These are phyloP conservation scores for Solenopsis fugax DNA, from an alignment of 1,140 invertebrate genomes.

Conservation along the genomic window DNA sequence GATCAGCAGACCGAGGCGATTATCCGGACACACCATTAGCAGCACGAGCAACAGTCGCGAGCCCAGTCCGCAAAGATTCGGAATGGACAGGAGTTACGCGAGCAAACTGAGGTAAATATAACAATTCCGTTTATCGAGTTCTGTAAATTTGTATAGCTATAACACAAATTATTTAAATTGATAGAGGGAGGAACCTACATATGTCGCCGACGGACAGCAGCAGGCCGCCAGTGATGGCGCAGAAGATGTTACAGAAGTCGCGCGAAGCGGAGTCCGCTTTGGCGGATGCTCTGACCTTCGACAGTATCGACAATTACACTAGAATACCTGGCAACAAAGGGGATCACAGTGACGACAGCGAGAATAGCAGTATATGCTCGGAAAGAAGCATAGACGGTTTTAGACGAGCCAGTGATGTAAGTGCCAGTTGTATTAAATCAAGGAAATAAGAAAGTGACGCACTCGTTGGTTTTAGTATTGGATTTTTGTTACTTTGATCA, in stretches of 20 bases:
- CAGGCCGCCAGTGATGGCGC: slow-evolving; percentile 90
- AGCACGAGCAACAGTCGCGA: slow-evolving; percentile 88
- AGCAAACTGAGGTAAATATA: slow-evolving; percentile 80
- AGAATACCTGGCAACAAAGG: slow-evolving; percentile 86
- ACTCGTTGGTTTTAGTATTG: slow-evolving; percentile 9
- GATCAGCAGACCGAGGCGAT: slow-evolving; percentile 80
- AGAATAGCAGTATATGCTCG: slow-evolving; percentile 97
- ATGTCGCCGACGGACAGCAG: slow-evolving; percentile 85
- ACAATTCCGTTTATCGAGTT: not conserved
- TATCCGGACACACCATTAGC: slow-evolving; percentile 82
- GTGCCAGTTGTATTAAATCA: slow-evolving; percentile 79
- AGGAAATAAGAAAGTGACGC: not conserved
- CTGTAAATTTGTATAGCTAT: not conserved
- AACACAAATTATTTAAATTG: slow-evolving; percentile 50
- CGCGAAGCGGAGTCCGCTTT: slow-evolving; percentile 95
- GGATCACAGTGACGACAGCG: slow-evolving; percentile 96
- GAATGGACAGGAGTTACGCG: slow-evolving; percentile 81
- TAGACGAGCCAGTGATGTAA: slow-evolving; percentile 93
- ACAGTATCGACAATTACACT: slow-evolving; percentile 82
- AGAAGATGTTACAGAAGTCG: slow-evolving; percentile 94
- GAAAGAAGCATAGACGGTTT: slow-evolving; percentile 96
- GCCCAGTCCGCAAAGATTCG: slow-evolving; percentile 89
- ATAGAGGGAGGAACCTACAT: slow-evolving; percentile 82
- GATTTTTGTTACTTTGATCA: slow-evolving; percentile 24
- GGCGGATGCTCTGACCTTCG: slow-evolving; percentile 90